Evolutionary conservation across 2,113 vertebrate species (phyloP), one percentile per base, ranked within the genome.

Genomic region (Rhadina sibilatrix): DNA sequence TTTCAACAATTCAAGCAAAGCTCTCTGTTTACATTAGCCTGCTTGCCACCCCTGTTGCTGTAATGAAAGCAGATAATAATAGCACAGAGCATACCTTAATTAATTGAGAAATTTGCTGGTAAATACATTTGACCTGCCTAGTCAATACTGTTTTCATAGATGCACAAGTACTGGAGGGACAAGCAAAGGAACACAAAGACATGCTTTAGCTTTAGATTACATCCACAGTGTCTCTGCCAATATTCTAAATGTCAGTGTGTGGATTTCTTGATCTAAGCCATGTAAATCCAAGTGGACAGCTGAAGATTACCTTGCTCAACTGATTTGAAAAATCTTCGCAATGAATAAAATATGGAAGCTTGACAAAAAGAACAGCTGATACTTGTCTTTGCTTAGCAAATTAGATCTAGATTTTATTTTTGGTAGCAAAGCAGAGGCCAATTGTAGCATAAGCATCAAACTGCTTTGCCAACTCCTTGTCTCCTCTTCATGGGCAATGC

Each of bases 351-450:
- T 66, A 96, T 77, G 76, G 88, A 94, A 81, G 70, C 71, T 42
- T 90, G 93, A 89, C 82, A 93, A 90, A 95, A 91, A 88, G 85
- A 95, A 94, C 89, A 96, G 90, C 87, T 95, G 94, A 95, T 83
- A 94, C 78, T 80, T 91, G 33, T 72, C 91, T 91, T 91, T 90
- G 78, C 91, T 95, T 72, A 89, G 95, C 82, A 92, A 96, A 87
- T 94, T 60, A 91, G 57, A 91, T 87, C 87, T 60, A 82, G 1
- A 2, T 89, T 93, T 93, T 89, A 96, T 94, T 94, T 96, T 86
- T 91, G 61, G 66, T 93, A 91, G 66, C 53, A 96, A 94, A 91
- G 87, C 89, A 91, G 46, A 94, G 87, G 84, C 78, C 87, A 97
- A 85, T 57, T 80, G 75, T 83, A 94, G 38, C 71, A 90, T 33